Evolutionary conservation across 2,113 vertebrate species (phyloP).

Genomic region (Lontra canadensis): DNA sequence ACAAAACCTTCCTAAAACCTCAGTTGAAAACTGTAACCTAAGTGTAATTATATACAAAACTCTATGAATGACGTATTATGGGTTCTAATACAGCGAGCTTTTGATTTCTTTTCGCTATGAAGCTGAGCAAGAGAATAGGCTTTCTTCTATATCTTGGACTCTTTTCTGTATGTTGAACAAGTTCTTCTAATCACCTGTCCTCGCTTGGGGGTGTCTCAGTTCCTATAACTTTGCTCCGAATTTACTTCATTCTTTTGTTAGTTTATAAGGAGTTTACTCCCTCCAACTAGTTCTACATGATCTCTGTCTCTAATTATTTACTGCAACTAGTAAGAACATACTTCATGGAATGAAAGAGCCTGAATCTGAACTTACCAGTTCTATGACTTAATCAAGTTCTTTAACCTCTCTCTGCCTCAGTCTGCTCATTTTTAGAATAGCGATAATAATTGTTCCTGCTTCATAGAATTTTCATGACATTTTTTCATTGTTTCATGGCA

Average conservation of each 20-base stretch:
- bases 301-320: not conserved
- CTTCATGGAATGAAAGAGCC: not conserved
- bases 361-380: not conserved
- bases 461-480: not conserved
- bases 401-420: not conserved
- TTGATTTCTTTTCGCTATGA: not conserved
- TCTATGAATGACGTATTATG: not conserved
- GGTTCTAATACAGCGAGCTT: not conserved
- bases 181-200: not conserved
- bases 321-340: not conserved
- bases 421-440: not conserved
- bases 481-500: not conserved
- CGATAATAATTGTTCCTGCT: not conserved
- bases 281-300: not conserved
- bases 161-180: not conserved
- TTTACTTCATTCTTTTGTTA: slow-evolving; percentile 6
- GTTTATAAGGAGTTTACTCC: not conserved
- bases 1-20: not conserved
- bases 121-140: not conserved
- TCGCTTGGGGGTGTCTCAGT: not conserved
- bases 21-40: not conserved
- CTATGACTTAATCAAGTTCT: not conserved
- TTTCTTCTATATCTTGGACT: not conserved
- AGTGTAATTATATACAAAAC: not conserved
- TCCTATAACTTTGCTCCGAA: slow-evolving; percentile 1